phyloP scores from a whole-genome alignment of 2,888 invertebrate genomes.

The Ornithoptera alexandrae region DNA sequence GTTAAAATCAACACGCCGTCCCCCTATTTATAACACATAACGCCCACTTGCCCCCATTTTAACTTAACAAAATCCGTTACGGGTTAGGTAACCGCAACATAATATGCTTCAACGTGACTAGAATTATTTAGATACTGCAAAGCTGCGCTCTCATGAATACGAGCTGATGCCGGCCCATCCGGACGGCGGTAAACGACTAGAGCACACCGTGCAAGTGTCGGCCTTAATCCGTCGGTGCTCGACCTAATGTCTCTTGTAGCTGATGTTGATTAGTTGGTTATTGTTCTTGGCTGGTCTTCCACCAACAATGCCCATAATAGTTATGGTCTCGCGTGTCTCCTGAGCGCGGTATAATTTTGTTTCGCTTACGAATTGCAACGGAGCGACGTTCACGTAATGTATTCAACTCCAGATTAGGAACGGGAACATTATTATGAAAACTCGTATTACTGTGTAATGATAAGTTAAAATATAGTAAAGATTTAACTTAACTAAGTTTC shows the following conservation, averaged over 20 bases:
- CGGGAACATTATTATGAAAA: too few relatives aligned
- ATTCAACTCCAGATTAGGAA: background rate
- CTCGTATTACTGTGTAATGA: too few relatives aligned
- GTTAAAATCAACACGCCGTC: constrained; percentile 18
- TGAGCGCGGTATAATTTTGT: constrained; percentile 21
- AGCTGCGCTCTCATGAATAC: constrained; percentile 24
- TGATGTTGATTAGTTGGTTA: background rate
- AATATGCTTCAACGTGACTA: constrained; percentile 23
- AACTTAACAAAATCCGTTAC: constrained; percentile 22
- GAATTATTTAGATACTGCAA: constrained; percentile 31
- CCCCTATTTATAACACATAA: constrained; percentile 27
- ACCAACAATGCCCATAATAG: constrained; percentile 27
- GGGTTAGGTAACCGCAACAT: constrained; percentile 28
- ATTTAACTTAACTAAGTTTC: too few relatives aligned
- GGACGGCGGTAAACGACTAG: background rate
- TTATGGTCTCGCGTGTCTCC: constrained; percentile 15
- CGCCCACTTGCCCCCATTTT: constrained; percentile 10
- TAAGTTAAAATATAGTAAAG: too few relatives aligned
- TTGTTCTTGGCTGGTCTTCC: background rate
- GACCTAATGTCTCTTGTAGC: background rate
- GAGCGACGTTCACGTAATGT: constrained; percentile 4
- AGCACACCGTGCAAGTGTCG: background rate
- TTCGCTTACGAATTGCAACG: constrained; percentile 9
- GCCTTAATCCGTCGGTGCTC: background rate
- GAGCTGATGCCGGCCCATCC: background rate